These are phyloP conservation scores for Pantala flavescens DNA, from an alignment of 1,140 invertebrate species.

Conservation along the genomic window DNA sequence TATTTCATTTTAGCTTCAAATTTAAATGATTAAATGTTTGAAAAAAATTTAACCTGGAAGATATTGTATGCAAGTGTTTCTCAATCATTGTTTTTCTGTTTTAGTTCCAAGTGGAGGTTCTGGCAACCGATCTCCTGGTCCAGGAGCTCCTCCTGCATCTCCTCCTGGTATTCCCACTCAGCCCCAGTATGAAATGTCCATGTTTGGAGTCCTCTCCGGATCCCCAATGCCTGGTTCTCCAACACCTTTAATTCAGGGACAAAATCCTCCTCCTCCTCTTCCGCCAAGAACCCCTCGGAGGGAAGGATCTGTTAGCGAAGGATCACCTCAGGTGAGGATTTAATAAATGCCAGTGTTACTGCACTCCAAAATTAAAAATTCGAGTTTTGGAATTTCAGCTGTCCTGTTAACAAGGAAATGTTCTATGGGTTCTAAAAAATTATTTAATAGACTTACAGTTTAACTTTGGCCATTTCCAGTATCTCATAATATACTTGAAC, in stretches of 20 bases:
- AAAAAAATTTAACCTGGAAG: no score
- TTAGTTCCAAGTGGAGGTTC: no score
- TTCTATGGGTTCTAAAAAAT: background rate
- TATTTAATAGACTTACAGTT: no score
- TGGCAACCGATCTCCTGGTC: constrained; percentile 27
- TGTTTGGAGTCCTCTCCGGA: constrained; percentile 28
- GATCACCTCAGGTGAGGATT: constrained; percentile 41
- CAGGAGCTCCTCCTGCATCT: constrained; percentile 34
- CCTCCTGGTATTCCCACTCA: constrained; percentile 38
- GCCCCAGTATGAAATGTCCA: constrained; percentile 30
- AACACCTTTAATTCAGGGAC: constrained; percentile 36
- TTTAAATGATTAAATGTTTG: no score
- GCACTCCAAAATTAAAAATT: background rate
- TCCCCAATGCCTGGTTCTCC: constrained; percentile 38
- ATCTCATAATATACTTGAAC: no score
- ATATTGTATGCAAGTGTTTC: no score
- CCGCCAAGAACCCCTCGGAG: constrained; percentile 45
- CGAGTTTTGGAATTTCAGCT: background rate
- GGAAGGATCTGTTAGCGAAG: constrained; percentile 49
- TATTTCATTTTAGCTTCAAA: no score
- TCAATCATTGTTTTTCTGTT: no score
- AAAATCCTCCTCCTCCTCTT: constrained; percentile 43
- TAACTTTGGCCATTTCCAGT: no score
- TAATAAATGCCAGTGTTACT: constrained; percentile 13
- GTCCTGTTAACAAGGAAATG: constrained; percentile 5